phyloP scores from a whole-genome alignment of 2,888 invertebrate species.

The Tolmerus cingulatus region DNA sequence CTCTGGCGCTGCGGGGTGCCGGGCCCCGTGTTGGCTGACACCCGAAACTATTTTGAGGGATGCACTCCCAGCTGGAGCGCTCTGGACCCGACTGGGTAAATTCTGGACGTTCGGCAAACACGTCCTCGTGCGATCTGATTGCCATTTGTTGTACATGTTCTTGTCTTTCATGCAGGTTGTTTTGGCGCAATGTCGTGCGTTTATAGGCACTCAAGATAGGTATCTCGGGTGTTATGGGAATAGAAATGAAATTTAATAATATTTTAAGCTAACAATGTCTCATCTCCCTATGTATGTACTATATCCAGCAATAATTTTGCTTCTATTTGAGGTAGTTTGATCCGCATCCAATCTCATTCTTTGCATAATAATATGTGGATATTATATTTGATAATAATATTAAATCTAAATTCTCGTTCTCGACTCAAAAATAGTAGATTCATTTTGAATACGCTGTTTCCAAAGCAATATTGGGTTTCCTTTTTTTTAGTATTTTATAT shows the following conservation, averaged over 20 bases:
- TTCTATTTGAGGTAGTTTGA: neutral
- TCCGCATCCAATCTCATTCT: neutral
- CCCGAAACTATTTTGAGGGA: conserved; percentile 14
- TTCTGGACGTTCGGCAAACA: neutral
- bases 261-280: neutral
- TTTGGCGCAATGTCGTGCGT: neutral
- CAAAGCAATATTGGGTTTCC: too few relatives aligned
- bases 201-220: neutral
- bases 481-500: too few relatives aligned
- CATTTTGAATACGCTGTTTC: too few relatives aligned
- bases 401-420: too few relatives aligned
- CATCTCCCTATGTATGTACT: neutral
- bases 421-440: too few relatives aligned
- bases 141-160: neutral
- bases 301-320: neutral
- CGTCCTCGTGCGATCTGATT: neutral
- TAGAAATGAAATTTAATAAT: neutral
- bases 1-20: neutral
- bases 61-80: neutral
- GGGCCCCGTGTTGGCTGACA: neutral
- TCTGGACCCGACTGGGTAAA: neutral
- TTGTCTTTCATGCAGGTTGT: neutral
- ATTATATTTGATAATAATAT: too few relatives aligned
- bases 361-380: too few relatives aligned
- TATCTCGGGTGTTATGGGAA: neutral